Percentiles rank a stretch among this genome's conserved stretches.
phyloP scores from a whole-genome alignment of 2,888 invertebrate genomes.

The Volucella bombylans region DNA sequence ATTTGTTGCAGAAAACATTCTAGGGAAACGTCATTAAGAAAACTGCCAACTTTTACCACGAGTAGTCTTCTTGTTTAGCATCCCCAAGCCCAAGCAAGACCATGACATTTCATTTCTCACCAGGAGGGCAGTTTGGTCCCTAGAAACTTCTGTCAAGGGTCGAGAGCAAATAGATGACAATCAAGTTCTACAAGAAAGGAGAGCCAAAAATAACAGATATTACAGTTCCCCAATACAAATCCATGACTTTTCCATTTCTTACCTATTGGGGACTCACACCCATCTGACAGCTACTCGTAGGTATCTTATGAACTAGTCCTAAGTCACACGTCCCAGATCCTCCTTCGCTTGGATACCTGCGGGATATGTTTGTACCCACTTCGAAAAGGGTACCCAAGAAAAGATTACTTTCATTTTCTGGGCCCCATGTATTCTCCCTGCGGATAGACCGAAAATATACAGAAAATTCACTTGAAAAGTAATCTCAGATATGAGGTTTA shows the following conservation, averaged over 20 bases:
- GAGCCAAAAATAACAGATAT: conserved; percentile 29
- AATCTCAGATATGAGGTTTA: background rate
- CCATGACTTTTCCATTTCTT: conserved; percentile 24
- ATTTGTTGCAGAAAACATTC: no score
- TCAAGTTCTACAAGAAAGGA: background rate
- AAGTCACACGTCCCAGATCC: no score
- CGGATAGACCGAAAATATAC: background rate
- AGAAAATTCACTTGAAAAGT: background rate
- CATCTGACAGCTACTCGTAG: background rate
- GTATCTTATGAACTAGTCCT: background rate
- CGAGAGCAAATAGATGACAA: background rate
- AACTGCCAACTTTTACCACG: background rate
- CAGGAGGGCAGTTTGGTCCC: background rate
- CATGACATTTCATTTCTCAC: conserved; percentile 24
- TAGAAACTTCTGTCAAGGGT: background rate
- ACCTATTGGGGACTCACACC: background rate
- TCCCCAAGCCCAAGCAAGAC: background rate
- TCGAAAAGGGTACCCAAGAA: background rate
- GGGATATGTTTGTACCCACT: conserved; percentile 14
- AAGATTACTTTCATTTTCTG: conserved; percentile 16
- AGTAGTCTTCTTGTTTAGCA: background rate
- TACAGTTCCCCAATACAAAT: conserved; percentile 46
- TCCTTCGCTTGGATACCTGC: background rate
- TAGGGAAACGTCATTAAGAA: conserved; percentile 17
- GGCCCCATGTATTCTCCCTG: background rate